A percentile compares a stretch with the other conserved stretches of the same genome.
phyloP scores from a whole-genome alignment of 2,113 vertebrate genomes.

The Chaenogobius annularis region DNA sequence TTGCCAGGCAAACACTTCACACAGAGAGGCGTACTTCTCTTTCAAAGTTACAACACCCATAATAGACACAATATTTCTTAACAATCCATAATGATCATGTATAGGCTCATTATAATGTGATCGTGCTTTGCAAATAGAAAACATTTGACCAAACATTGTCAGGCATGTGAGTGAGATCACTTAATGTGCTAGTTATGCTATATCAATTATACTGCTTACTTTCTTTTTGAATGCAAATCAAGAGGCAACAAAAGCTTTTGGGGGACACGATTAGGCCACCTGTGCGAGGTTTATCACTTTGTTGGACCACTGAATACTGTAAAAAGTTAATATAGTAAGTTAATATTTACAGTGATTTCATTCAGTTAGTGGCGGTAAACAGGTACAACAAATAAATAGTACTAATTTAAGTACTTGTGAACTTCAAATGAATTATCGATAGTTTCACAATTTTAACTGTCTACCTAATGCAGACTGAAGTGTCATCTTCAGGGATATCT shows the following conservation, averaged over 20 bases:
- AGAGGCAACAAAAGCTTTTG: slow-evolving; percentile 62
- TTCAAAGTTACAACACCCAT: slow-evolving; percentile 43
- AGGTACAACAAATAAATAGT: not conserved
- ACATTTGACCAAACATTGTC: slow-evolving; percentile 46
- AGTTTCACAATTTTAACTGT: not conserved
- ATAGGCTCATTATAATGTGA: slow-evolving; percentile 47
- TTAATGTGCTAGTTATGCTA: not conserved
- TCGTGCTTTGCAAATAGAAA: slow-evolving; percentile 60
- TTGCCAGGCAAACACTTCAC: slow-evolving; percentile 60
- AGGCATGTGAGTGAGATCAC: slow-evolving; percentile 24
- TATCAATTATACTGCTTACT: slow-evolving; percentile 53
- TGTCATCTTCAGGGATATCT: too few relatives aligned
- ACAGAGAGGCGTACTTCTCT: slow-evolving; percentile 50
- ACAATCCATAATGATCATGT: slow-evolving; percentile 57
- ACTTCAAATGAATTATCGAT: not conserved
- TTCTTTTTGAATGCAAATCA: slow-evolving; percentile 68
- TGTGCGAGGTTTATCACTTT: slow-evolving; percentile 59
- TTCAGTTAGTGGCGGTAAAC: not conserved
- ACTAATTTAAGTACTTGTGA: too few relatives aligned
- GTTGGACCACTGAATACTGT: slow-evolving; percentile 37
- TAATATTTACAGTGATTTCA: slow-evolving; percentile 30
- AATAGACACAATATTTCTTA: slow-evolving; percentile 56
- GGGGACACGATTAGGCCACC: slow-evolving; percentile 76
- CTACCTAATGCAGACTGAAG: too few relatives aligned
- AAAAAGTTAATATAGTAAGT: not conserved